phyloP scores from a whole-genome alignment of 2,113 vertebrate genomes.

The Phoxinus phoxinus region DNA sequence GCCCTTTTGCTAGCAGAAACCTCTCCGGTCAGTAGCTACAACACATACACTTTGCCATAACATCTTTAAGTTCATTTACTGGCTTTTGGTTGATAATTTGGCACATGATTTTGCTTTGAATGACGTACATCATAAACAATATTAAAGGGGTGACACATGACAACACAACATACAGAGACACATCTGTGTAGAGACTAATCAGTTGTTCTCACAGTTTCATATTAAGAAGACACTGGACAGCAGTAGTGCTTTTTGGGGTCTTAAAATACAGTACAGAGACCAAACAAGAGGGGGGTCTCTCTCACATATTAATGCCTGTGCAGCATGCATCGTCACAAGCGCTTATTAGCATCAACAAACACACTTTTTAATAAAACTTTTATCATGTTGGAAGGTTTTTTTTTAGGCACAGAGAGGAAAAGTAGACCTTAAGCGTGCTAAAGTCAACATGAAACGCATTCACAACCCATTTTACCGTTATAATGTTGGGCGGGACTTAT shows the following conservation, averaged over 20 bases:
- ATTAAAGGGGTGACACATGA: background rate
- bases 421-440: background rate
- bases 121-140: background rate
- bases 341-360: background rate
- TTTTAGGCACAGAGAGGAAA: slow-evolving; percentile 4
- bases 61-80: slow-evolving; percentile 3
- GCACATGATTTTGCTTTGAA: background rate
- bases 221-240: slow-evolving; percentile 28
- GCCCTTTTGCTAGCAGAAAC: slow-evolving; percentile 3
- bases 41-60: background rate
- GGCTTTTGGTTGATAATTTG: slow-evolving; percentile 9
- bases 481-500: background rate
- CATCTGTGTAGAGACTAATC: background rate
- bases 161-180: background rate
- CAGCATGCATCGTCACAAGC: slow-evolving; percentile 21
- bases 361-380: background rate
- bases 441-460: background rate
- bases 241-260: slow-evolving; percentile 34
- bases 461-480: background rate
- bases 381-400: background rate
- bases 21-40: background rate
- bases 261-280: slow-evolving; percentile 19
- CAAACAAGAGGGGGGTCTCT: background rate
- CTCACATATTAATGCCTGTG: background rate
- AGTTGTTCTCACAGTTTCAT: slow-evolving; percentile 11